Base-by-base conservation (phyloP, 2,888 invertebrate species). In the Lagria hirta region DNA sequence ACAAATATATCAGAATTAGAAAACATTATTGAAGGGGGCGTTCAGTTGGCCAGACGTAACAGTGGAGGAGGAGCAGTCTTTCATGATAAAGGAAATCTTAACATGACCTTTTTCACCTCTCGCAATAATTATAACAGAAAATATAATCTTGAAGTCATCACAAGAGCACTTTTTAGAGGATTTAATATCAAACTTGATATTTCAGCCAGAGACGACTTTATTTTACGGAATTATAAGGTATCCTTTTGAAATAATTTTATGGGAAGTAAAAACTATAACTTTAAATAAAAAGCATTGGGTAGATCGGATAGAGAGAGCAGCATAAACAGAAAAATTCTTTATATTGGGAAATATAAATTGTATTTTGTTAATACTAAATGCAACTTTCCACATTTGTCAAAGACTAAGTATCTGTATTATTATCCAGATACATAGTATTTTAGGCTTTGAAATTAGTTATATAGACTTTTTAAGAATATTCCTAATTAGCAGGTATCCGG, bases 1-100 rank as follows among this genome's bases (percentile, higher is more conserved):
- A 86, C 90, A 1, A 88, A 97, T 69, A 73, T 91, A 2, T 77
- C 82, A 2, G 76, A 78, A 23, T 69, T 89, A 30, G 66, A 76
- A 48, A 48, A 52, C 29, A 60, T 64, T 22, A 58, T 59, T 3
- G 80, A 82, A 30, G 75, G 79, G 23, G 84, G 83, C 8, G 83
- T 97, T 41, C 75, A 79, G 6, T 62, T 96, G 46, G 96, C 89
- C 0, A 80, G 99, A 43, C 80, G 99, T 23, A 91, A 91, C 64
- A 96, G 96, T 71, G 98, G 98, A 15, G 89, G 99, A 47, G 98
- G 97, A 14, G 87, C 96, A 2, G 96, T 99, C 13, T 99, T 92
- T 70, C 98, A 99, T 70, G 98, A 99, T 70, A 73, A 80, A 51
- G 96, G 95, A 42, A 96, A 95, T 74, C 75, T 96, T 0, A 97